Base-by-base conservation (phyloP, 2,113 vertebrate species). In the Proteles cristata region DNA sequence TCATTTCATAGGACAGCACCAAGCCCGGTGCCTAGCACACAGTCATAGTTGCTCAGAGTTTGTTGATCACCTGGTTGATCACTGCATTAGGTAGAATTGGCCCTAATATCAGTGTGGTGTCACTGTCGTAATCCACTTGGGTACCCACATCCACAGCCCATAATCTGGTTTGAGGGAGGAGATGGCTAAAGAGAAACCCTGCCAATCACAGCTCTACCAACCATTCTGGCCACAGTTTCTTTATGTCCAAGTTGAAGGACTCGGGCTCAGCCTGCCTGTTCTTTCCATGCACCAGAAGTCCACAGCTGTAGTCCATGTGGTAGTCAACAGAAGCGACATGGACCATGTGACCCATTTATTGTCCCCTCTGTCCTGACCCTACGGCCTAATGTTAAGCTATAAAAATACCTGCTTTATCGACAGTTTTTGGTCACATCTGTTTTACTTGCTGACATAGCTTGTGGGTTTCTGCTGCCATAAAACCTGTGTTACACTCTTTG, bases 341-440 rank as follows among this genome's bases (percentile, higher is more conserved):
- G 50, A 86, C 23, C 50, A 1, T 26, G 16, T 61, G 65, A 45
- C 26, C 92, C 53, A 2, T 35, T 81, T 39, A 9, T 87, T 92
- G 69, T 84, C 87, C 80, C 43, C 90, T 95, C 28, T 86, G 66
- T 31, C 28, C 88, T 45, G 65, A 43, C 58, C 80, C 21, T 73
- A 1, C 19, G 35, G 39, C 53, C 65, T 83, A 35, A 73, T 25
- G 63, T 4, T 35, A 55, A 93, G 45, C 85, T 74, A 48, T 84
- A 96, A 92, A 97, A 93, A 93, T 89, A 95, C 86, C 88, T 93
- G 81, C 94, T 88, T 80, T 89, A 21, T 93, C 28, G 15, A 65
- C 73, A 79, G 71, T 63, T 80, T 98, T 89, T 81, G 28, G 91
- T 94, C 95, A 89, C 89, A 90, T 95, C 90, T 97, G 90, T 97